Evolutionary conservation across 2,888 invertebrate species (phyloP).

Genomic region (Heliconius sara): DNA sequence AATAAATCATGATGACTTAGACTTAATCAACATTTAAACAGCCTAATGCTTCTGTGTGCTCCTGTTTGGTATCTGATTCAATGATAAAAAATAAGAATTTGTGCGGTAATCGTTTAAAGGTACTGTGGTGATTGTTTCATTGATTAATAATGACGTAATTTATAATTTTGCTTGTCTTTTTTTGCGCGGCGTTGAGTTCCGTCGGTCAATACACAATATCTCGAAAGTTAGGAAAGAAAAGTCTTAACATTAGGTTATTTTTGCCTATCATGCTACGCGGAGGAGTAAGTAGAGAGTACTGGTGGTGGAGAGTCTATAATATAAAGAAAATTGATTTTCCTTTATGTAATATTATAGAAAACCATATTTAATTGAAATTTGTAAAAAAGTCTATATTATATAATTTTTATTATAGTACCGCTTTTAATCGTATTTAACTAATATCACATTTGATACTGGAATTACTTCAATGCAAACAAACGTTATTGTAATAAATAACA

Average conservation of each 20-base stretch:
- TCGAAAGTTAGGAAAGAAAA: not conserved
- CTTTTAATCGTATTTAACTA: not conserved
- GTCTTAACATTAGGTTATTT: not conserved
- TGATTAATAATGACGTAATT: not conserved
- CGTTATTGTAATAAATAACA: too few species aligned
- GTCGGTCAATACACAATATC: not conserved
- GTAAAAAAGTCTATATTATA: too few species aligned
- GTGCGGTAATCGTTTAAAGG: not conserved
- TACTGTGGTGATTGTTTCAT: not conserved
- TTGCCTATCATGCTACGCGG: not conserved
- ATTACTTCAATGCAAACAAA: not conserved
- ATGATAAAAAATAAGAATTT: not conserved
- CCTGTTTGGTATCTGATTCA: not conserved
- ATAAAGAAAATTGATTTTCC: too few species aligned
- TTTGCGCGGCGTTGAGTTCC: not conserved
- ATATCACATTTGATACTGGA: too few species aligned
- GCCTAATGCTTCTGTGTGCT: conserved; percentile 8
- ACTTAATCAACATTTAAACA: conserved; percentile 2
- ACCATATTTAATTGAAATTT: too few species aligned
- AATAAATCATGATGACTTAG: not conserved
- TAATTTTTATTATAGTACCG: too few species aligned
- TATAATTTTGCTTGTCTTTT: not conserved
- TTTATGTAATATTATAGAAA: too few species aligned
- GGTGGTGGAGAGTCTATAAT: too few species aligned
- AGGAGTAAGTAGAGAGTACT: too few species aligned